These are phyloP conservation scores for Proisotoma minuta DNA, from an alignment of 2,888 invertebrate genomes.

Conservation along the genomic window DNA sequence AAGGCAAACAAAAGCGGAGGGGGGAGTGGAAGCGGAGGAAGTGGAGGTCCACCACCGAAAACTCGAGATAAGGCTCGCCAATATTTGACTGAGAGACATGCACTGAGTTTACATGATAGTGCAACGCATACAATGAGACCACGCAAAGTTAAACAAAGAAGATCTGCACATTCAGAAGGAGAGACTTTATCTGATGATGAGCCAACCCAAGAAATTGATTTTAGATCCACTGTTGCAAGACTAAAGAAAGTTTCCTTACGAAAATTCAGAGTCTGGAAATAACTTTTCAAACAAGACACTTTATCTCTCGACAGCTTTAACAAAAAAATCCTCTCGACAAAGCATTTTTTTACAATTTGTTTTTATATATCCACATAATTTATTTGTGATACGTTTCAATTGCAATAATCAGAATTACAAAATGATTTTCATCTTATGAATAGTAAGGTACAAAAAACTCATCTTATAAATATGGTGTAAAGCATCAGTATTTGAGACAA, in stretches of 20 bases:
- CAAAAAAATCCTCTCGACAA: slow-evolving; percentile 1
- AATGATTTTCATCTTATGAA: too few species aligned
- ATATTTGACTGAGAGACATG: slow-evolving; percentile 44
- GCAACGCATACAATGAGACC: slow-evolving; percentile 48
- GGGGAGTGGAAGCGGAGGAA: neutral
- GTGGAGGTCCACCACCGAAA: slow-evolving; percentile 23
- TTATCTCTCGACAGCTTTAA: too few species aligned
- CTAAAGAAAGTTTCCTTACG: slow-evolving; percentile 73
- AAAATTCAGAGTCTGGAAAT: slow-evolving; percentile 75
- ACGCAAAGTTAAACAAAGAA: slow-evolving; percentile 52
- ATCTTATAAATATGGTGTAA: too few species aligned
- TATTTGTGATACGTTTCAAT: too few species aligned
- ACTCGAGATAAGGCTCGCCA: slow-evolving; percentile 43
- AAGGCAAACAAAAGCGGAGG: slow-evolving; percentile 30
- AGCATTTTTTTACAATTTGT: too few species aligned
- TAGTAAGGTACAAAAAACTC: too few species aligned
- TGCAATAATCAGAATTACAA: too few species aligned
- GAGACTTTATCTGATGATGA: slow-evolving; percentile 64
- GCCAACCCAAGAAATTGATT: slow-evolving; percentile 59
- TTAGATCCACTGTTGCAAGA: slow-evolving; percentile 68
- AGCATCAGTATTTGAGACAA: too few species aligned
- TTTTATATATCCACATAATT: too few species aligned
- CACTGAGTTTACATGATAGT: slow-evolving; percentile 44
- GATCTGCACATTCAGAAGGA: slow-evolving; percentile 70
- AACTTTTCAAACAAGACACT: too few species aligned